Evolutionary conservation across 2,888 invertebrate genomes (phyloP), one percentile per base, ranked within the genome.

Genomic region (Nomada ferruginata): DNA sequence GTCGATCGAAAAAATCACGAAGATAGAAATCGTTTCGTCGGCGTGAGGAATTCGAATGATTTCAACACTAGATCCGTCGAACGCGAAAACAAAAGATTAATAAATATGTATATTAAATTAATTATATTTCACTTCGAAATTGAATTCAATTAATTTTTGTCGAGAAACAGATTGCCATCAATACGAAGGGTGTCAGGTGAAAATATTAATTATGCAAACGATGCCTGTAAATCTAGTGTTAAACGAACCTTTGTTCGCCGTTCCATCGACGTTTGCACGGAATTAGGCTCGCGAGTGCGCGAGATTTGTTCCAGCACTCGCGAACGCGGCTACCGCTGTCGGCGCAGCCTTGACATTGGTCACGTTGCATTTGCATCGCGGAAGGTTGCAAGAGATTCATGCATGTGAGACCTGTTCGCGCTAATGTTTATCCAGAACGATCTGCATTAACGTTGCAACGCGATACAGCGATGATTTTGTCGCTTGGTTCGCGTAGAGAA

Each of bases 261-360:
- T 63, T 73, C 23, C n/a, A n/a, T 63, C 70, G 73, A 76, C 85
- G 76, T 42, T 55, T 59, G 42, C 61, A 59, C 52, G 50, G 69
- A 76, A 81, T 81, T 76, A 76, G 70, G 65, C 68, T 76, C 69
- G 72, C 66, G 60, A 69, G 57, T 57, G 13, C 23, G 66, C 73
- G 79, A 83, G 80, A 87, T 87, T 85, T 82, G 85, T 82, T 75
- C 78, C 82, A 84, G 83, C 87, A 70, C 75, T 76, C 59, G 76
- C 76, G 64, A 70, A 69, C 70, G 85, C 82, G 81, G 75, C 71
- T 76, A 79, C 71, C 76, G 76, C 65, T 74, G 83, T 71, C 55
- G 77, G 81, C 78, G 76, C 80, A 85, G 86, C 87, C 87, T 87
- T 87, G 87, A 87, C 87, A 87, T 87, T 87, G 87, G 87, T 87